Evolutionary conservation across 2,888 invertebrate genomes (phyloP), one percentile per base, ranked within the genome.

Genomic region (Resseliella maxima): DNA sequence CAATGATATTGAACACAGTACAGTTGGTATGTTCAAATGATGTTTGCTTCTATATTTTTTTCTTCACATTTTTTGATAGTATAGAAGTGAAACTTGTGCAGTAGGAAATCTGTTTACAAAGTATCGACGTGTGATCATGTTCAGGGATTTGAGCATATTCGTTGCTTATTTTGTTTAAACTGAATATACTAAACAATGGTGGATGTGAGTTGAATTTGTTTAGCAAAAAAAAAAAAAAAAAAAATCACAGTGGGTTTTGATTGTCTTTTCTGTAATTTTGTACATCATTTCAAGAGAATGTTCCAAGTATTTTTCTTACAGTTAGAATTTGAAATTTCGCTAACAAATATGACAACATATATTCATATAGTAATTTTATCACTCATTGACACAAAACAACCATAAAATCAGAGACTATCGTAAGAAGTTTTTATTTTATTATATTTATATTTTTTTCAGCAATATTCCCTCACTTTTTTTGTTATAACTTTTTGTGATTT

Each of bases 91-190:
- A 72, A 72, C 31, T 72, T 72, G 72, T 72, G 72, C 31, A 72
- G 10, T 18, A 18, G 35, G n/a, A 31, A 72, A 72, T 5, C 72
- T 72, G 72, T 72, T 72, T 31, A 72, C 72, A 72, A 72, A 72
- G 72, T 72, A 72, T 72, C 72, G 72, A 72, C 72, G 72, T 72
- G 72, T 72, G 72, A 72, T 72, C 72, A 72, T 72, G 72, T 72
- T 72, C 31, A 72, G 72, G 72, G 72, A 72, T 72, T 72, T 31
- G 59, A 3, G 59, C 59, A 41, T 12, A n/a, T n/a, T n/a, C 12
- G 41, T 41, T 12, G 41, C 41, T 41, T 41, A 41, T 41, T 41
- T 41, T 41, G 72, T 35, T 72, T 72, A 5, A 72, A 72, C 15
- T 59, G 59, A 59, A 31, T 72, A 35, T 72, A 18, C n/a, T n/a